Evolutionary conservation across 2,113 vertebrate genomes (phyloP), one percentile per base, ranked within the genome.

Genomic region (Hucho hucho): DNA sequence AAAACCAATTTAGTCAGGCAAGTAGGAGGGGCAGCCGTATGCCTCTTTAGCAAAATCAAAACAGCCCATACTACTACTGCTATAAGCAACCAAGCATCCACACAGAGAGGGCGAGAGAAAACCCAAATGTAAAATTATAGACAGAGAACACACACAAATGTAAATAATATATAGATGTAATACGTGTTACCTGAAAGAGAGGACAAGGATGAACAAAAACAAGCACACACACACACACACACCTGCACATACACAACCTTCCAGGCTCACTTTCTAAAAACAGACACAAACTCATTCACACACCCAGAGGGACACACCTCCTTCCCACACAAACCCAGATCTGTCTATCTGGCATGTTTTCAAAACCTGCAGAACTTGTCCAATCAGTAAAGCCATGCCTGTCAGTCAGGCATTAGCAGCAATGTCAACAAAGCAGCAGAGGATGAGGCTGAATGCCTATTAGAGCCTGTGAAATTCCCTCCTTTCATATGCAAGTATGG

Each of bases 391-490:
- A 84, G 82, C 74, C 68, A 26, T 82, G 79, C 80, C 88, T 89
- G 88, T 90, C 92, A 92, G 87, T 91, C 90, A 90, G 18, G 47
- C 86, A 86, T 81, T 11, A 43, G 37, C 37, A 43, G 37, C 37
- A 43, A 11, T 43, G 37, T 43, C 37, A 43, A 43, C 37, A 43
- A 83, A 86, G 80, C 83, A 89, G 47, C 87, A 87, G 87, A 87
- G 88, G 90, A 89, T 83, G 84, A 90, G 87, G 79, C 81, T 89
- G 87, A 89, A 91, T 90, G 88, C 87, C 83, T 88, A 89, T 90
- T 91, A 91, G 87, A 24, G 83, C 68, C 88, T 89, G 90, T 91
- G 88, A 91, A 90, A 93, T 90, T 87, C 86, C 65, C 28, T 66
- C 71, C 66, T 77, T 77, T 77, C 66, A 70, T 53, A 69, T 66